Percentiles rank a stretch among this genome's conserved stretches.
Conservation (phyloP, 2,888 invertebrate genomes). For the Melanophora roralis region DNA sequence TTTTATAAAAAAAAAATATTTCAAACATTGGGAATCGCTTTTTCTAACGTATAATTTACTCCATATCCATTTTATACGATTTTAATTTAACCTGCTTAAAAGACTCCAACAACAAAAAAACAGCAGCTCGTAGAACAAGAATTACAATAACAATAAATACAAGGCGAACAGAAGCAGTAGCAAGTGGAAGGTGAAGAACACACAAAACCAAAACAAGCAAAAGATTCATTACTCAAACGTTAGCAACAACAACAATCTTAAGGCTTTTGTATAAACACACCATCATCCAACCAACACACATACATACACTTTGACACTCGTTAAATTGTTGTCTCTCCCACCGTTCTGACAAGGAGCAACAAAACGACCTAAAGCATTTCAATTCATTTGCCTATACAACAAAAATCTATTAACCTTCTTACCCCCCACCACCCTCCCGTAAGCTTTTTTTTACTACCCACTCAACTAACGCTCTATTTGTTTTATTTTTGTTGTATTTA, state of each 20-base stretch:
- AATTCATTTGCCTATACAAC: not conserved
- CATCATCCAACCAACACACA: not conserved
- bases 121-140: not conserved
- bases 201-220: constrained; percentile 20
- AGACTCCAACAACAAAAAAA: constrained; percentile 4
- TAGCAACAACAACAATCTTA: constrained; percentile 52
- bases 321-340: too few species aligned
- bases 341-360: not conserved
- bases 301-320: not conserved
- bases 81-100: constrained; percentile 40
- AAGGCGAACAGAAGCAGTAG: constrained; percentile 14
- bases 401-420: too few species aligned
- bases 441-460: not conserved
- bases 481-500: constrained; percentile 51
- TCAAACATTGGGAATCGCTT: not conserved
- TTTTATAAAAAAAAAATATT: too few species aligned
- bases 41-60: constrained; percentile 10
- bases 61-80: constrained; percentile 36
- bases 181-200: constrained; percentile 39
- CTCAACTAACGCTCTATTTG: constrained; percentile 34
- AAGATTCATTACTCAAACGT: constrained; percentile 59
- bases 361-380: constrained; percentile 6
- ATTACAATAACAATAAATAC: not conserved
- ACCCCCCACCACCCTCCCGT: not conserved
- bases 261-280: constrained; percentile 35